Evolutionary conservation across 2,888 invertebrate genomes (phyloP).

Genomic region (Panopea generosa): DNA sequence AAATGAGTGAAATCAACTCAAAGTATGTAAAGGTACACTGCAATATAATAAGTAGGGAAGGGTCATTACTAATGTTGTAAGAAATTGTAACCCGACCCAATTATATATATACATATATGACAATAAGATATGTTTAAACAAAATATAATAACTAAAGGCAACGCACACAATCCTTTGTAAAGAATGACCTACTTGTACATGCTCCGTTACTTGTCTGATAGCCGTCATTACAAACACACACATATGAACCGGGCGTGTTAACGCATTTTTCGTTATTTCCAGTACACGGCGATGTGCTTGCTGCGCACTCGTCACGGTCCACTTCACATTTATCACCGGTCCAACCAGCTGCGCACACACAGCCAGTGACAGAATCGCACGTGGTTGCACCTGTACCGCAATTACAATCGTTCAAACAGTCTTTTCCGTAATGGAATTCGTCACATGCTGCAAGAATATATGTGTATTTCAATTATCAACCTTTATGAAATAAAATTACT

Average conservation of each 20-base stretch:
- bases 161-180: too few species aligned
- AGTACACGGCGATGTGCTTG: slow-evolving; percentile 45
- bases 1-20: too few species aligned
- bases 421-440: slow-evolving; percentile 43
- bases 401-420: slow-evolving; percentile 58
- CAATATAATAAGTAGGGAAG: too few species aligned
- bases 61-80: too few species aligned
- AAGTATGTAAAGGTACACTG: too few species aligned
- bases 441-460: slow-evolving; percentile 61
- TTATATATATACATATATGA: too few species aligned
- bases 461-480: background rate
- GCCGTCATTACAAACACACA: slow-evolving; percentile 59
- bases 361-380: slow-evolving; percentile 57
- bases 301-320: slow-evolving; percentile 59
- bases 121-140: too few species aligned
- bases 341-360: slow-evolving; percentile 63
- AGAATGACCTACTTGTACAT: slow-evolving; percentile 32
- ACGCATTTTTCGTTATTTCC: slow-evolving; percentile 49
- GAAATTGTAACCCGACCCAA: too few species aligned
- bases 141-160: too few species aligned
- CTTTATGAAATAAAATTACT: too few species aligned
- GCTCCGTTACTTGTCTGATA: slow-evolving; percentile 38
- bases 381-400: slow-evolving; percentile 55
- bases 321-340: slow-evolving; percentile 56
- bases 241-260: slow-evolving; percentile 58